Percentiles rank a stretch among this genome's conserved stretches.
phyloP scores from a whole-genome alignment of 2,113 vertebrate species.

The Leptobrachium ailaonicum region DNA sequence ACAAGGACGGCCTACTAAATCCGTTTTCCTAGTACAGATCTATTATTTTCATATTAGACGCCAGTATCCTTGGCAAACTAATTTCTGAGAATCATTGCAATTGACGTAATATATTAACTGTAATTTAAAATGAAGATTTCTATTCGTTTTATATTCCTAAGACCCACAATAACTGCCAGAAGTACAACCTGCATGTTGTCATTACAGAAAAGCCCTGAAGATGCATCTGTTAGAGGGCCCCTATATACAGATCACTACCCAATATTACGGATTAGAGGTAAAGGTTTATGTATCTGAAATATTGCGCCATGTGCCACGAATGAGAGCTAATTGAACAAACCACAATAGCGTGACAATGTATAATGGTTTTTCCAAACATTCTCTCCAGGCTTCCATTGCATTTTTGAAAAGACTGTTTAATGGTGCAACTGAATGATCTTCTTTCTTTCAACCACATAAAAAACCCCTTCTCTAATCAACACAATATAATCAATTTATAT shows the following conservation, averaged over 20 bases:
- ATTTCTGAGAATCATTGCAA: constrained; percentile 15
- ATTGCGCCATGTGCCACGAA: too few relatives aligned
- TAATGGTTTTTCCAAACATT: constrained; percentile 42
- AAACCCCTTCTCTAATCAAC: constrained; percentile 4
- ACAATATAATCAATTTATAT: constrained; percentile 42
- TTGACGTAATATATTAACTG: constrained; percentile 9
- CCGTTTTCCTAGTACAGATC: constrained; percentile 20
- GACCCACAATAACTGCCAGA: too few relatives aligned
- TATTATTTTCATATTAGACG: constrained; percentile 20
- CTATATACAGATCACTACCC: constrained; percentile 27
- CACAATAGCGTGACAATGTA: too few relatives aligned
- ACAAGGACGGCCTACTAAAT: constrained; percentile 6
- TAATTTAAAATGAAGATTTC: constrained; percentile 25
- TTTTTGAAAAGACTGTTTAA: constrained; percentile 30
- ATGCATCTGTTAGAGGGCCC: background rate
- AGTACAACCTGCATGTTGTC: too few relatives aligned
- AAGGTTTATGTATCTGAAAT: too few relatives aligned
- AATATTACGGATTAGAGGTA: background rate
- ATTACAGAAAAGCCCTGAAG: constrained; percentile 24
- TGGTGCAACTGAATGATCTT: constrained; percentile 7
- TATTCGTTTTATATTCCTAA: constrained; percentile 18
- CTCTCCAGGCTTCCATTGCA: constrained; percentile 13
- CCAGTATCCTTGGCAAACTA: constrained; percentile 23
- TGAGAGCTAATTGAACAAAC: constrained; percentile 34
- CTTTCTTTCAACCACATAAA: constrained; percentile 10